Evolutionary conservation across 2,797 vertebrate species (phyloP), one percentile per base, ranked within the genome.

Genomic region (Furcifer pardalis): DNA sequence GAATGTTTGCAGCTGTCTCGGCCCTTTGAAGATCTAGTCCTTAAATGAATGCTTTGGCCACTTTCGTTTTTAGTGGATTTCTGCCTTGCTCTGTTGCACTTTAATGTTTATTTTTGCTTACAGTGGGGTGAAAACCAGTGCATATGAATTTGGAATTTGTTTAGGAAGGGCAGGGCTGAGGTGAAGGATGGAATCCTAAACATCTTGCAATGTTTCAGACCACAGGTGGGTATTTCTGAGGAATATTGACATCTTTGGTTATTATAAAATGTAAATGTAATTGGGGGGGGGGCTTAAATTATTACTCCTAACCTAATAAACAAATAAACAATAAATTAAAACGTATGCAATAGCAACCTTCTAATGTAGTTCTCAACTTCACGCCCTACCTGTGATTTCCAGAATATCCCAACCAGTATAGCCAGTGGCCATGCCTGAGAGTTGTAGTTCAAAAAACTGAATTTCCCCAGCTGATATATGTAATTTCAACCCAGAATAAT

Each of bases 1-100:
- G 30, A 62, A 86, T 32, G 73, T 76, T 40, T 59, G 87, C 77
- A 85, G 85, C 82, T 86, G 62, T 15, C n/a, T 4, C 25, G 79
- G n/a, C 74, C 42, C 35, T 90, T 86, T 81, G 40, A 84, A 86
- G 87, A 49, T 19, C 73, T 81, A 81, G 75, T 76, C 27, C 10
- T 85, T 1, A 40, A 60, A 65, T 40, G 79, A 21, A 84, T 79
- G 63, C 44, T 56, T 84, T 88, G 63, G 66, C 30, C 72, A 23
- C 66, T 90, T 89, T 82, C 4, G 23, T 79, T 17, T 59, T 62
- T 25, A 60, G 23, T 42, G 25, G 56, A 69, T 52, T 80, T 80
- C 63, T 68, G 65, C 49, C 32, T 25, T 79, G 65, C 32, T 69
- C 79, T 69, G 46, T 52, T 80, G 46, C 23, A 56, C 79, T 69